phyloP scores from a whole-genome alignment of 2,888 invertebrate species.

The Noctuana brunneofusca region DNA sequence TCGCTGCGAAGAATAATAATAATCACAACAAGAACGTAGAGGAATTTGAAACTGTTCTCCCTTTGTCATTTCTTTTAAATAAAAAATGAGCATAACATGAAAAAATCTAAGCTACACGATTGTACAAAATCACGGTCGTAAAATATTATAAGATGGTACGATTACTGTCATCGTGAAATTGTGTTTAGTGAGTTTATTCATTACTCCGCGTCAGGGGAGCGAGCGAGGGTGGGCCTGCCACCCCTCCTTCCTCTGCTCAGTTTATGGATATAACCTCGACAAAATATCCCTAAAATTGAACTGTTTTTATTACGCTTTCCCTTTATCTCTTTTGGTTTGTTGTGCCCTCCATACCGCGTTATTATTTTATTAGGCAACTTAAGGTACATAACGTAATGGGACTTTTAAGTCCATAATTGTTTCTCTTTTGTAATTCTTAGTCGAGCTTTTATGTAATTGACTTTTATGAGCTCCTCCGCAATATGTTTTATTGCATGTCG shows the following conservation, averaged over 20 bases:
- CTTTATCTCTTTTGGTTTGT: conserved; percentile 82
- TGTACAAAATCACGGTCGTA: conserved; percentile 34
- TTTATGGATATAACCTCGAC: conserved; percentile 83
- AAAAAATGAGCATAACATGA: conserved; percentile 26
- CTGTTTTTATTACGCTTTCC: conserved; percentile 81
- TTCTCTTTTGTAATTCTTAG: conserved; percentile 30
- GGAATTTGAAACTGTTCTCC: neutral
- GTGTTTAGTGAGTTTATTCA: conserved; percentile 80
- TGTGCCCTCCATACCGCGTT: conserved; percentile 74
- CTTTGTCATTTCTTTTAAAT: conserved; percentile 7
- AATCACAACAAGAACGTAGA: neutral
- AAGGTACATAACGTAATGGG: conserved; percentile 41
- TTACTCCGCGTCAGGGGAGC: conserved; percentile 71
- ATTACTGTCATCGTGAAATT: conserved; percentile 76
- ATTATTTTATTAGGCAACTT: conserved; percentile 76
- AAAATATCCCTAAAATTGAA: conserved; percentile 83
- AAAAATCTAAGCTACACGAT: conserved; percentile 24
- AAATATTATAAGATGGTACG: conserved; percentile 50
- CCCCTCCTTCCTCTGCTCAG: conserved; percentile 62
- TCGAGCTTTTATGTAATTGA: conserved; percentile 32
- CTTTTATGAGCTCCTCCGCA: conserved; percentile 23
- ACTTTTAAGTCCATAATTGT: conserved; percentile 33
- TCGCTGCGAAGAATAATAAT: too few relatives aligned
- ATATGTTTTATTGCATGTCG: conserved; percentile 18
- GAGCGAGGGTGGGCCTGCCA: conserved; percentile 44